Evolutionary conservation across 2,113 vertebrate genomes (phyloP).

Genomic region (Spea bombifrons): DNA sequence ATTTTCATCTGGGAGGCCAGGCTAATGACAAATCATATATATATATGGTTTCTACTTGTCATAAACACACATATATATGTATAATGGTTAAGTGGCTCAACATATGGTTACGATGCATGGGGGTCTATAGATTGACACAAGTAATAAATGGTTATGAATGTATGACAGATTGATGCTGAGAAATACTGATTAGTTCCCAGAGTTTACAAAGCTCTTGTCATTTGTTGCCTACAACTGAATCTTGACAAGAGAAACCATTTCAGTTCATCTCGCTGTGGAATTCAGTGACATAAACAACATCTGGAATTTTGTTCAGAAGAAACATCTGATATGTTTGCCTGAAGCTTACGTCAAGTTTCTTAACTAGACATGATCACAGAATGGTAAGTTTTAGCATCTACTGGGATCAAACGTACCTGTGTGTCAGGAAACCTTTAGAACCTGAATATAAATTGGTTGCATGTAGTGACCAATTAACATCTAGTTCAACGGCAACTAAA

Average conservation of each 20-base stretch:
- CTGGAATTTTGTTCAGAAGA: slow-evolving; percentile 31
- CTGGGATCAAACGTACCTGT: no score
- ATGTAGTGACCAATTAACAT: no score
- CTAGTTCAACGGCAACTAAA: no score
- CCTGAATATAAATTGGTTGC: no score
- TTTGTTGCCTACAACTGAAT: not conserved
- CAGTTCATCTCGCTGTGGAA: slow-evolving; percentile 16
- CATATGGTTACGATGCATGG: slow-evolving; percentile 8
- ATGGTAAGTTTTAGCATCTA: not conserved
- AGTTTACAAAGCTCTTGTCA: slow-evolving; percentile 15
- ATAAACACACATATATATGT: no score
- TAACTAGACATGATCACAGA: slow-evolving; percentile 13
- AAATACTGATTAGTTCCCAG: slow-evolving; percentile 24
- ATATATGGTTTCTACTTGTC: no score
- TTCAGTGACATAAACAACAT: slow-evolving; percentile 35
- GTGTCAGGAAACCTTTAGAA: no score
- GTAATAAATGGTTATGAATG: slow-evolving; percentile 16
- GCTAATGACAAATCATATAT: no score
- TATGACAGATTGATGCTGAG: slow-evolving; percentile 24
- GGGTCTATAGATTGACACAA: slow-evolving; percentile 28
- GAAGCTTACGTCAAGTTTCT: not conserved
- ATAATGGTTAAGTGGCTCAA: not conserved
- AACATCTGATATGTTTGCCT: slow-evolving; percentile 27
- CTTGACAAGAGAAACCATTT: slow-evolving; percentile 21
- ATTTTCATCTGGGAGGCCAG: no score